Base-by-base conservation (phyloP, 2,888 invertebrate species). In the Coecobrya sp. region DNA sequence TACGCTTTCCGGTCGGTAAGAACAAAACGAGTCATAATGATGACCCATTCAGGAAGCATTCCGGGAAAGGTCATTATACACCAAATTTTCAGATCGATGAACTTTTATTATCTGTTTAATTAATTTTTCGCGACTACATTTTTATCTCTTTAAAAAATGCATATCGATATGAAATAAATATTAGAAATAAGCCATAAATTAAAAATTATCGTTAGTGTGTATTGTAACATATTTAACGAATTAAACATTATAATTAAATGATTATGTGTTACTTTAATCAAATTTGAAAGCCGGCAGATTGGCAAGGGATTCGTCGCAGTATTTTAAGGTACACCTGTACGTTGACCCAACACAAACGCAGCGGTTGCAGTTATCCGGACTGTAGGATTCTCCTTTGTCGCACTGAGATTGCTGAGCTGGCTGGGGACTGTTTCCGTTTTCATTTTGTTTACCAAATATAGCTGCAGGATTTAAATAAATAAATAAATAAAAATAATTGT, bases 371-470 rank as follows among this genome's bases (percentile, higher is more conserved):
- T 59, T 65, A 85, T 85, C 85, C 10, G 85, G 85, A 11, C 45
- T 65, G 65, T 85, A 85, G 4, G 85, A 85, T 45, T 85, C 85
- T n/a, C 85, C 85, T 59, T 65, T 85, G 25, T 85, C 85, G 45
- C 85, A 85, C 42, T 45, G 45, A 5, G 76, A 49, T 25, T 10
- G 49, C 49, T 49, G 76, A 3, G 5, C 3, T 19, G 76, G 19
- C 16, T 22, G 76, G 1, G 27, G n/a, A 49, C n/a, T n/a, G 42
- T n/a, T 11, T 4, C 10, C n/a, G 19, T 70, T n/a, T 7, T 4
- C 25, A n/a, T 22, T 76, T 76, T 10, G 76, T 10, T 22, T 76
- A 0, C 76, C 49, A 5, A 49, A 49, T 49, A 76, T 49, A 13
- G 22, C 49, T 49, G n/a, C n/a, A n/a, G n/a, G n/a, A n/a, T n/a